These are phyloP conservation scores for Hanleya hanleyi DNA, from an alignment of 2,888 invertebrate species.

Conservation along the genomic window DNA sequence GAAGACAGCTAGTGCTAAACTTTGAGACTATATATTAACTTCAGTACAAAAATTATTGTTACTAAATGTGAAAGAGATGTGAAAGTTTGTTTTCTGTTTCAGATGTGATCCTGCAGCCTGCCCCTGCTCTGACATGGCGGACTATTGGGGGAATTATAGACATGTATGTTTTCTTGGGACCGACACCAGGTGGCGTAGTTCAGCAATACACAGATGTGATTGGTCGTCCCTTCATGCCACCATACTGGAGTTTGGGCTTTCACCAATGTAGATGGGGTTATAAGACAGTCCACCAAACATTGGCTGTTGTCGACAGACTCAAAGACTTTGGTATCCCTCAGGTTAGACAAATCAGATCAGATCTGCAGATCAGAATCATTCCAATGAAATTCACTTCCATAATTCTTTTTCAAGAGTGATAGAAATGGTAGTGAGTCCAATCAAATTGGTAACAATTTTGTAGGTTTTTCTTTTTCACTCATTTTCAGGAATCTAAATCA, in stretches of 20 bases:
- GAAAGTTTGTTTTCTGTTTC: slow-evolving; percentile 8
- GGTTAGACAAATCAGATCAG: slow-evolving; percentile 27
- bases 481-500: too few species aligned
- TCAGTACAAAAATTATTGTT: too few species aligned
- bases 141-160: slow-evolving; percentile 86
- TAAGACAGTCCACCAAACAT: slow-evolving; percentile 48
- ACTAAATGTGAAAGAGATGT: neutral
- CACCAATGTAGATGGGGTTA: slow-evolving; percentile 82
- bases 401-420: too few species aligned
- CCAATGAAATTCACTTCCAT: too few species aligned
- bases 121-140: slow-evolving; percentile 87
- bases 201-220: slow-evolving; percentile 57
- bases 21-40: too few species aligned
- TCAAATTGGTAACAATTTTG: too few species aligned
- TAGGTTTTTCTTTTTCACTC: too few species aligned
- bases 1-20: too few species aligned
- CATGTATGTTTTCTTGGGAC: slow-evolving; percentile 84
- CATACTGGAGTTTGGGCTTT: slow-evolving; percentile 87
- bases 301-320: slow-evolving; percentile 47
- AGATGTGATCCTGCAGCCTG: slow-evolving; percentile 75
- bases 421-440: too few species aligned
- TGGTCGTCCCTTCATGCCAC: slow-evolving; percentile 60
- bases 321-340: slow-evolving; percentile 52
- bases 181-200: slow-evolving; percentile 78
- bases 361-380: too few species aligned